Conservation (phyloP, 1,140 invertebrate genomes). For the Amphibalanus amphitrite region DNA sequence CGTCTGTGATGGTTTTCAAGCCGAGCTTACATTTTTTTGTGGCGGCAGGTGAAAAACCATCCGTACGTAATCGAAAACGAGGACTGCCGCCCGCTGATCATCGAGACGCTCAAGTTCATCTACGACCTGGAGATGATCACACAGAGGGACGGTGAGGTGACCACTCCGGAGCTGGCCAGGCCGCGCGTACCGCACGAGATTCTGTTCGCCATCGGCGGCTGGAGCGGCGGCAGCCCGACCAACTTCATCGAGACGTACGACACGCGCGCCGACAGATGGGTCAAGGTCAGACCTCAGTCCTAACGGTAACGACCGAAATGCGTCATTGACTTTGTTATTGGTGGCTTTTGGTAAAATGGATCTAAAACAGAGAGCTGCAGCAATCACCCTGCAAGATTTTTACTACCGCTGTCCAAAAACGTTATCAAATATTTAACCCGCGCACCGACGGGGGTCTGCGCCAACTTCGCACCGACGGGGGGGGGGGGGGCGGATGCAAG, state of each 20-base stretch:
- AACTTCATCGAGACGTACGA: slow-evolving; percentile 57
- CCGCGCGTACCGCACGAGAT: slow-evolving; percentile 49
- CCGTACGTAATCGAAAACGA: slow-evolving; percentile 42
- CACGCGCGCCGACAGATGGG: slow-evolving; percentile 37
- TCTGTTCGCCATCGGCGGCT: slow-evolving; percentile 59
- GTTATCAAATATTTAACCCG: no score
- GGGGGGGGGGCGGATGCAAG: no score
- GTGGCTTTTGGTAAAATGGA: no score
- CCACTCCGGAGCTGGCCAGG: slow-evolving; percentile 41
- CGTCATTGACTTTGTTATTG: no score
- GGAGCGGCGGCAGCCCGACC: slow-evolving; percentile 60
- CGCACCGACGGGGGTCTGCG: no score
- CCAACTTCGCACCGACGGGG: no score
- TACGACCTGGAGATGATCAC: slow-evolving; percentile 53
- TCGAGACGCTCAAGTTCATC: slow-evolving; percentile 50
- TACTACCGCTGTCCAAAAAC: no score
- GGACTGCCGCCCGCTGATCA: slow-evolving; percentile 46
- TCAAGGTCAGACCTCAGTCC: slow-evolving; percentile 35
- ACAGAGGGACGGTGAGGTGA: slow-evolving; percentile 37
- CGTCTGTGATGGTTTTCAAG: no score
- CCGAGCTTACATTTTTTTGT: no score
- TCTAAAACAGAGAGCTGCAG: no score
- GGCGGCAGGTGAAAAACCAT: slow-evolving; percentile 43
- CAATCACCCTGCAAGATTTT: no score
- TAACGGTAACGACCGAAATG: no score